Percentiles rank a stretch among this genome's conserved stretches.
Evolutionary conservation across 92 coral and sea anemone species (phyloP).

Genomic region (Palythoa grandis): DNA sequence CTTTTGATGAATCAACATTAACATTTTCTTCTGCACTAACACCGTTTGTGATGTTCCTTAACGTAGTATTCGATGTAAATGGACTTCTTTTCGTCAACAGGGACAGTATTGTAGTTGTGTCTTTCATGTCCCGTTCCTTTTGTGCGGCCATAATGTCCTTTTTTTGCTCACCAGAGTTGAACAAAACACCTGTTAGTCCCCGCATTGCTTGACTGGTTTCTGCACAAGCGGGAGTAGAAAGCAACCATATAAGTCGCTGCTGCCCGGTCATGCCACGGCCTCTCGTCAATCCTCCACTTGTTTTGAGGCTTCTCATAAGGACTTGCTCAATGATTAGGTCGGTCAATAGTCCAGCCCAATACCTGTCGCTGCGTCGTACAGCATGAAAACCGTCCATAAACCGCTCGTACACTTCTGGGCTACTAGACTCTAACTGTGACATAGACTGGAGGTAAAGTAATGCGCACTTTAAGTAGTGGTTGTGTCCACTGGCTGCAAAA

Average conservation of each 20-base stretch:
- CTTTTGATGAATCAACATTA: neutral
- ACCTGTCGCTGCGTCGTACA: conserved; percentile 61
- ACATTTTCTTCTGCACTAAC: neutral
- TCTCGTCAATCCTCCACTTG: conserved; percentile 23
- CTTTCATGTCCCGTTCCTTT: conserved; percentile 50
- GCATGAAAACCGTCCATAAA: conserved; percentile 52
- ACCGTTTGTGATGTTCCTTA: too few species aligned
- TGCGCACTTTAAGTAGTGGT: conserved; percentile 25
- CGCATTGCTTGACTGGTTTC: conserved; percentile 60
- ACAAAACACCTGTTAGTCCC: conserved; percentile 50
- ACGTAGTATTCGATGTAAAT: conserved; percentile 19
- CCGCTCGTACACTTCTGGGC: conserved; percentile 31
- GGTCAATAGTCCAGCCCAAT: conserved; percentile 68
- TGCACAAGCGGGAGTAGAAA: conserved; percentile 56
- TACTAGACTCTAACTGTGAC: neutral
- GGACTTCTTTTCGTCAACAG: conserved; percentile 44
- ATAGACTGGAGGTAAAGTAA: conserved; percentile 6
- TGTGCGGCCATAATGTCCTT: conserved; percentile 42
- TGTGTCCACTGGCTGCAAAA: conserved; percentile 53
- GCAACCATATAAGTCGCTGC: conserved; percentile 50
- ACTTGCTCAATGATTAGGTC: conserved; percentile 72
- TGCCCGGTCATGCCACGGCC: conserved; percentile 50
- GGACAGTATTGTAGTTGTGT: conserved; percentile 32
- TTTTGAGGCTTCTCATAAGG: too few species aligned
- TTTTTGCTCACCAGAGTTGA: conserved; percentile 52